A percentile compares a stretch with the other conserved stretches of the same genome.
phyloP scores from a whole-genome alignment of 2,113 vertebrate species.

The Paracanthobrama guichenoti region DNA sequence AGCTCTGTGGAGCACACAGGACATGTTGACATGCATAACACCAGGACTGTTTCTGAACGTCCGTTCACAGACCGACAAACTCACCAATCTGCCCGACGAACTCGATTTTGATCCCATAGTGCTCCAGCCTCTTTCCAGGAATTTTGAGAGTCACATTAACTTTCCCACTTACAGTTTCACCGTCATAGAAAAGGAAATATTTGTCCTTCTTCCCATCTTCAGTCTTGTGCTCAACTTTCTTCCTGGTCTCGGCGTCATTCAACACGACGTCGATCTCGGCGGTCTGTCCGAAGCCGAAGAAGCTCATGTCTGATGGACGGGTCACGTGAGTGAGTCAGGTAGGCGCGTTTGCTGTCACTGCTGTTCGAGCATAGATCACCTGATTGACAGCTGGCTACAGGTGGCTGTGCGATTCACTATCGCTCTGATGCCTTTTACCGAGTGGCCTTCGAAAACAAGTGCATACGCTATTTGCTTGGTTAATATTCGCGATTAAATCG shows the following conservation, averaged over 20 bases:
- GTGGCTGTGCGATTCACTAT: not conserved
- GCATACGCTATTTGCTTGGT: not conserved
- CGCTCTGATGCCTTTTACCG: not conserved
- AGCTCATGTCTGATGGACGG: constrained; percentile 81
- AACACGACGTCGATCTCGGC: constrained; percentile 92
- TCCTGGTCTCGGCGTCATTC: constrained; percentile 90
- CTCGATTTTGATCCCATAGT: constrained; percentile 96
- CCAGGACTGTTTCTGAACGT: not conserved
- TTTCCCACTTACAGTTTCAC: constrained; percentile 92
- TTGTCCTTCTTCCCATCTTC: constrained; percentile 97
- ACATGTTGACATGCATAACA: not conserved
- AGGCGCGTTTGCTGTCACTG: not conserved
- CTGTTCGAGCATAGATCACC: not conserved
- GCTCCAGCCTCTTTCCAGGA: constrained; percentile 91
- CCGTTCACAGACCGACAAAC: constrained; percentile 43
- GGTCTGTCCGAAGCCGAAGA: constrained; percentile 95
- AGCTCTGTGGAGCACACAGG: constrained; percentile 77
- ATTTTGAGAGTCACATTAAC: constrained; percentile 91
- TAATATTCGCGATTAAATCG: not conserved
- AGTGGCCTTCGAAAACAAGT: not conserved
- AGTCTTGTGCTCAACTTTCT: constrained; percentile 91
- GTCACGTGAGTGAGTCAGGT: not conserved
- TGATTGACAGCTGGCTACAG: constrained; percentile 34
- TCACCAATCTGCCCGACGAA: constrained; percentile 97
- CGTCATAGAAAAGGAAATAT: constrained; percentile 94